Evolutionary conservation across 2,888 invertebrate species (phyloP), one percentile per base, ranked within the genome.

Genomic region (Drosophila cognata): DNA sequence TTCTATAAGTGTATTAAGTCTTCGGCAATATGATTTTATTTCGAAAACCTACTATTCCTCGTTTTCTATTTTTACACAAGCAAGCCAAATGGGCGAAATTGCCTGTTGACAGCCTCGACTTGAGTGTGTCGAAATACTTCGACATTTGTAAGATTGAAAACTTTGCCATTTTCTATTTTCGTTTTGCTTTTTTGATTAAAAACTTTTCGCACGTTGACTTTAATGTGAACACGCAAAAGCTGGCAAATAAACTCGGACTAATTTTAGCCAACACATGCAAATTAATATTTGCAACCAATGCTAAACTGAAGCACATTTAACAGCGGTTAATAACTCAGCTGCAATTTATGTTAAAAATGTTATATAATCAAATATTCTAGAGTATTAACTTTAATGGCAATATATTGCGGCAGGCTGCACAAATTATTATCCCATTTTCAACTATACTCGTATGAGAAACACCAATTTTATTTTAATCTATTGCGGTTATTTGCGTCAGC

Each of bases 31-130:
- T 11, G 2, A n/a, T 16, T 2, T 3, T 6, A 31, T 25, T n/a
- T 18, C 7, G 2, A 29, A 21, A 16, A 5, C 21, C 18, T 29
- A n/a, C n/a, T 7, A 7, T 10, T 57, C 16, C n/a, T 53, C 48
- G 53, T 48, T 63, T 62, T 70, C 51, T 29, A 57, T 59, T 65
- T 71, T 53, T 25, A 56, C 60, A 61, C 65, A 56, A 69, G 38
- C 68, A 67, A 70, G 65, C 79, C 36, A 77, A 69, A 63, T 63
- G 74, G 73, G 57, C 71, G 51, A 82, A 90, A 88, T 88, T 88
- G 90, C 79, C 90, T 89, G 90, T 88, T 88, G 88, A 90, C 90
- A 89, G 90, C 73, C 58, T 67, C 71, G 66, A 78, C 71, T 88
- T 67, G 79, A 83, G 89, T 84, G 81, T 84, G 89, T 79, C 76